Conservation (phyloP, 53 echinoderm and acorn worm genomes). For the Actinopyga echinites region DNA sequence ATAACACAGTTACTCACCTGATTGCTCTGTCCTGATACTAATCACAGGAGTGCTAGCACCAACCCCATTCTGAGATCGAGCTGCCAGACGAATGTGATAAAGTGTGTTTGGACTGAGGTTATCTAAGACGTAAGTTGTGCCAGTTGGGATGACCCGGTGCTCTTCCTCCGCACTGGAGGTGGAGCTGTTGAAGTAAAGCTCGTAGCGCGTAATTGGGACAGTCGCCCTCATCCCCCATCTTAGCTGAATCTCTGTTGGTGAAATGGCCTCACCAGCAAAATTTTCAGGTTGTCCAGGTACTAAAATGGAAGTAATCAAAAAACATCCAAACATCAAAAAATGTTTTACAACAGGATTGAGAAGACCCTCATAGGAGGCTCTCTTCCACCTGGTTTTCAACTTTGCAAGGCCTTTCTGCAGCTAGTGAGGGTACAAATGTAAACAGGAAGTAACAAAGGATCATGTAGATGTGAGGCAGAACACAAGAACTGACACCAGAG, state of each 20-base stretch:
- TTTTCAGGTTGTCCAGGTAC: conserved; percentile 94
- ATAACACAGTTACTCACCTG: conserved; percentile 59
- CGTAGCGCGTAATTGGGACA: conserved; percentile 73
- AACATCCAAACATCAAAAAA: not conserved
- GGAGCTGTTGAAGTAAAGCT: conserved; percentile 93
- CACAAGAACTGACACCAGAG: too few species aligned
- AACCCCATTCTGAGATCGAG: conserved; percentile 73
- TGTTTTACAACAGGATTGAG: not conserved
- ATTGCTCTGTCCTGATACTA: conserved; percentile 81
- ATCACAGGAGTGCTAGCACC: conserved; percentile 85
- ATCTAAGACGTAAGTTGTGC: conserved; percentile 58
- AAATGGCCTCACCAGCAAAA: conserved; percentile 80
- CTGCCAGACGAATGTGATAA: conserved; percentile 88
- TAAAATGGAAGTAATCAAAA: conserved; percentile 21
- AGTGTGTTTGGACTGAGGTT: conserved; percentile 87
- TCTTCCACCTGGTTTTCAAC: not conserved
- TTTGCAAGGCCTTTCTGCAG: too few species aligned
- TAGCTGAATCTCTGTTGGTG: conserved; percentile 76
- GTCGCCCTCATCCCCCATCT: conserved; percentile 79
- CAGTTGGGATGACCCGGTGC: conserved; percentile 73
- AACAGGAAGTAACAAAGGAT: too few species aligned
- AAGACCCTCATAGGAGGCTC: not conserved
- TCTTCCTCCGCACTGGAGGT: conserved; percentile 56
- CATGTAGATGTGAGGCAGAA: too few species aligned
- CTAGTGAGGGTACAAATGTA: too few species aligned